A percentile compares a stretch with the other conserved stretches of the same genome.
Conservation (phyloP, 1,140 invertebrate species). For the Hycleus phaleratus region DNA sequence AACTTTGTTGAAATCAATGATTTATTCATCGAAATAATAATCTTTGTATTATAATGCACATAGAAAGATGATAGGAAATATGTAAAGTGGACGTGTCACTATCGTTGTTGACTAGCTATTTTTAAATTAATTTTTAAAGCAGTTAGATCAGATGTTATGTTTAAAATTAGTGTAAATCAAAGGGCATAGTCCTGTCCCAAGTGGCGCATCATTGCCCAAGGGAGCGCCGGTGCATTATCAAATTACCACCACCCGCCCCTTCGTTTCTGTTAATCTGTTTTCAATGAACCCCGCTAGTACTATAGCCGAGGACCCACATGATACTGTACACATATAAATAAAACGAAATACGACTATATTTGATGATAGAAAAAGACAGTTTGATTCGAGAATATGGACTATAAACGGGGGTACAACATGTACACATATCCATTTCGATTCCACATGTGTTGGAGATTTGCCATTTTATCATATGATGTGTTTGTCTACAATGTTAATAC, state of each 20-base stretch:
- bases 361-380: too few relatives aligned
- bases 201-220: conserved; percentile 18
- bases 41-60: too few relatives aligned
- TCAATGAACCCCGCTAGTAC: conserved; percentile 35
- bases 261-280: conserved; percentile 41
- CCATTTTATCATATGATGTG: not conserved
- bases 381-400: too few relatives aligned
- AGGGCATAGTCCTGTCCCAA: conserved; percentile 31
- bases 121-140: conserved; percentile 41
- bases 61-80: too few relatives aligned
- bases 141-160: conserved; percentile 43
- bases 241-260: conserved; percentile 41
- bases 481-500: conserved; percentile 1
- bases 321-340: conserved; percentile 20
- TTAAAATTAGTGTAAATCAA: conserved; percentile 45
- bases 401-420: not conserved
- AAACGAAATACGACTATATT: not conserved
- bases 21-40: too few relatives aligned
- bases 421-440: conserved; percentile 7
- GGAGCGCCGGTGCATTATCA: conserved; percentile 37
- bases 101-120: conserved; percentile 16
- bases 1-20: too few relatives aligned
- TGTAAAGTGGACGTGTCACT: too few relatives aligned
- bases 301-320: conserved; percentile 14
- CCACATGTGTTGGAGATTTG: conserved; percentile 10